Evolutionary conservation across 1,140 invertebrate species (phyloP), one percentile per base, ranked within the genome.

Genomic region (Drosophila bocqueti): DNA sequence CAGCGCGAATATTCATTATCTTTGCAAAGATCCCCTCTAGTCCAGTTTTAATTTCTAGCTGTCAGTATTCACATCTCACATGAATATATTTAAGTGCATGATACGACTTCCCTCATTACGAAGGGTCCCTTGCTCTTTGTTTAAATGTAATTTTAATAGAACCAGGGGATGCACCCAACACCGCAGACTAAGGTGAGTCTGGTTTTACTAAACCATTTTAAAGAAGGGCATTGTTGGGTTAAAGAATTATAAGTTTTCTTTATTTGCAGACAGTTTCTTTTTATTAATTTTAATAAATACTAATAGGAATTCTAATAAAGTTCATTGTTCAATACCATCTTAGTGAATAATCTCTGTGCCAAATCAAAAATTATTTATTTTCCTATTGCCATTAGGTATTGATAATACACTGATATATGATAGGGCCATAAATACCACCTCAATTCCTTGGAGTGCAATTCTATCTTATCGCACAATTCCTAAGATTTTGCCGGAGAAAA

Each of bases 391-490:
- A 43, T 40, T 40, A 40, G 15, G 24, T 34, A 26, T 50, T 79
- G 55, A 71, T 36, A 29, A 15, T 24, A 43, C 26, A 45, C 16
- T 36, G 29, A 66, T 52, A 66, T 43, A 36, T 36, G n/a, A 34
- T 13, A 4, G 43, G 52, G 26, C 18, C 36, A 60, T 42, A 68
- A 52, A 49, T 52, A 43, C 66, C 36, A 34, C 29, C 38, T 43
- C 47, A 50, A 21, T 18, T 67, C 34, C 1, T 26, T 49, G n/a
- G 15, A 54, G 40, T 45, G 34, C 16, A 24, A 77, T 67, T 68
- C 55, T 67, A 47, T 67, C 74, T 77, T 76, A 76, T 76, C 62
- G 62, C 24, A 16, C 8, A 0, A 36, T 16, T 58, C 55, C 38
- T 46, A 4, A 69, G 40, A 69, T 71, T 18, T 55, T 46, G n/a